phyloP scores from a whole-genome alignment of 1,140 invertebrate species.

The Zaprionus camerounensis region DNA sequence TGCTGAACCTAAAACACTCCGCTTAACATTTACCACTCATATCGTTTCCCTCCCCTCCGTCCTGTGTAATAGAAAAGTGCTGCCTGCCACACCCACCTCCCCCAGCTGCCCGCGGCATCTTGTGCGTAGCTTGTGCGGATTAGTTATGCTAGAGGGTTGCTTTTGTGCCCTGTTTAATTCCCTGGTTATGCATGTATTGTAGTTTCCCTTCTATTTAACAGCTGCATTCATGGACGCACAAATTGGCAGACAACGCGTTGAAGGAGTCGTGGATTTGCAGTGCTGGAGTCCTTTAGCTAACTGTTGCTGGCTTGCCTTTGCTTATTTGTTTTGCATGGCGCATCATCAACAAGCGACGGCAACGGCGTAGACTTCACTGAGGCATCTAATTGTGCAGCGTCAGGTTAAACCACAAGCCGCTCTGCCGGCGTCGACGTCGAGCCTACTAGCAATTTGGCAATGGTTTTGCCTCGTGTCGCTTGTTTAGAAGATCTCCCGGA shows the following conservation, averaged over 20 bases:
- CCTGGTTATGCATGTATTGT: slow-evolving; percentile 77
- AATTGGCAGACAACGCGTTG: slow-evolving; percentile 68
- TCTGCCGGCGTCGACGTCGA: slow-evolving; percentile 4
- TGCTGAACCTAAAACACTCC: slow-evolving; percentile 79
- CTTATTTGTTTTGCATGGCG: slow-evolving; percentile 43
- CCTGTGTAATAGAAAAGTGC: slow-evolving; percentile 58
- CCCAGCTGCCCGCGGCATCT: slow-evolving; percentile 20
- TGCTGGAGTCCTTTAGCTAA: slow-evolving; percentile 14
- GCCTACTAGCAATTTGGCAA: slow-evolving; percentile 52
- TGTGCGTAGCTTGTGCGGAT: slow-evolving; percentile 55
- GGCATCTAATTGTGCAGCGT: slow-evolving; percentile 75
- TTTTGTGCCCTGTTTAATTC: slow-evolving; percentile 63
- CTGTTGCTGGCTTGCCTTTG: slow-evolving; percentile 35
- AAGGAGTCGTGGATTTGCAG: slow-evolving; percentile 28
- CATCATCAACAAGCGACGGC: slow-evolving; percentile 36
- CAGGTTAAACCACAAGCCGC: slow-evolving; percentile 57
- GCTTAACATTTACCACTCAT: slow-evolving; percentile 65
- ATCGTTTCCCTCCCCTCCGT: slow-evolving; percentile 37
- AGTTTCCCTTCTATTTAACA: slow-evolving; percentile 67
- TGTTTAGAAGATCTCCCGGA: slow-evolving; percentile 68
- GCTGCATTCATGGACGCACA: slow-evolving; percentile 75
- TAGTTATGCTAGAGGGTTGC: slow-evolving; percentile 64
- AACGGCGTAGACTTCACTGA: slow-evolving; percentile 31
- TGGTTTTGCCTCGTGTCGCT: slow-evolving; percentile 66
- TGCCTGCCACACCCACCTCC: slow-evolving; percentile 1